Evolutionary conservation across 2,888 invertebrate species (phyloP).

Genomic region (Orthosia incerta): DNA sequence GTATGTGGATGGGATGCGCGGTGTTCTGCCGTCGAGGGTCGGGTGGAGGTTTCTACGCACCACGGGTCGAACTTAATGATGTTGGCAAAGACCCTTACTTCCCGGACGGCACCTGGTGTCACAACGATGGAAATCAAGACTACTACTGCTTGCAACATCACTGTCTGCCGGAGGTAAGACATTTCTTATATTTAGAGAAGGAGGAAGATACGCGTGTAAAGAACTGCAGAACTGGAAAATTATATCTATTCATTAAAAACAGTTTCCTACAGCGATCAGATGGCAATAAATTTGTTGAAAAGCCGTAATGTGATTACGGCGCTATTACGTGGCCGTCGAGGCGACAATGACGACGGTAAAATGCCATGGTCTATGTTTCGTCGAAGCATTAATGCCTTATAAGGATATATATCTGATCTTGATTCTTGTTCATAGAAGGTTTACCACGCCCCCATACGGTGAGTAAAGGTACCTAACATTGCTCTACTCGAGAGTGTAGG

Average conservation of each 20-base stretch:
- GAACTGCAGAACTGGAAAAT: not conserved
- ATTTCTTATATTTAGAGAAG: not conserved
- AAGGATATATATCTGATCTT: not conserved
- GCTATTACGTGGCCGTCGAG: not conserved
- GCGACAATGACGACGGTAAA: not conserved
- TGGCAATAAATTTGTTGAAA: not conserved
- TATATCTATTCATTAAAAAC: not conserved
- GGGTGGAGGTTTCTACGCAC: conserved; percentile 94
- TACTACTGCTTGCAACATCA: conserved; percentile 94
- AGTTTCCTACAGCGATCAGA: too few relatives aligned
- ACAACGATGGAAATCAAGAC: conserved; percentile 92
- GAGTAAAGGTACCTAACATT: not conserved
- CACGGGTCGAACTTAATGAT: conserved; percentile 94
- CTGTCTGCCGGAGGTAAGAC: conserved; percentile 93
- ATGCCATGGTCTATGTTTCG: not conserved
- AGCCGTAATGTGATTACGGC: not conserved
- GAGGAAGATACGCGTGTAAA: not conserved
- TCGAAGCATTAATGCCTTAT: not conserved
- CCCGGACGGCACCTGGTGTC: conserved; percentile 96
- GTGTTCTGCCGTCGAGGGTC: conserved; percentile 93
- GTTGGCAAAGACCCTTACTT: conserved; percentile 94
- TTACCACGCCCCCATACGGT: conserved; percentile 40
- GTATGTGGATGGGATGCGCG: conserved; percentile 95
- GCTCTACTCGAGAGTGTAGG: not conserved
- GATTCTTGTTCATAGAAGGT: not conserved